A percentile compares a stretch with the other conserved stretches of the same genome.
Conservation (phyloP, 1,140 invertebrate genomes). For the Lanistes nyassanus region DNA sequence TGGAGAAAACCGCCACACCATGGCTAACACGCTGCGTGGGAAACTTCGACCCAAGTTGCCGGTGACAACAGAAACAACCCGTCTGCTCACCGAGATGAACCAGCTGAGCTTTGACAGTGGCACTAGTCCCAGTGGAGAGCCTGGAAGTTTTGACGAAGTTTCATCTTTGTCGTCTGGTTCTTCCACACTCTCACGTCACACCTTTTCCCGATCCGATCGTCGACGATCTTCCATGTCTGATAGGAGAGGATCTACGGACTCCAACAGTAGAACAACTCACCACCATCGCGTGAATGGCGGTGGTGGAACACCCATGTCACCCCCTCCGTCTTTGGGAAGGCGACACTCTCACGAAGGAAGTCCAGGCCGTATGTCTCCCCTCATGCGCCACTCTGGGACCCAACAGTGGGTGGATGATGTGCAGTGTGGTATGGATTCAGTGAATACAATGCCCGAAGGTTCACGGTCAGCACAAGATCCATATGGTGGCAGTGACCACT, state of each 20-base stretch:
- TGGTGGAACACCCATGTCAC: constrained; percentile 22
- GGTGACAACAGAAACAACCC: constrained; percentile 60
- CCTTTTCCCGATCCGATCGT: constrained; percentile 39
- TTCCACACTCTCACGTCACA: constrained; percentile 13
- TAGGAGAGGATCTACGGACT: constrained; percentile 21
- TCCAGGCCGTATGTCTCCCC: constrained; percentile 30
- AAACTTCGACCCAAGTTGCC: constrained; percentile 58
- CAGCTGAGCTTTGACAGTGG: constrained; percentile 49
- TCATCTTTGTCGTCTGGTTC: constrained; percentile 48
- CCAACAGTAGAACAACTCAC: neutral
- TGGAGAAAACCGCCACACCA: constrained; percentile 47
- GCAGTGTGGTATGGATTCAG: constrained; percentile 5
- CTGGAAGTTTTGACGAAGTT: constrained; percentile 41
- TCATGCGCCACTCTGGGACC: constrained; percentile 16
- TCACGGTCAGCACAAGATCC: neutral
- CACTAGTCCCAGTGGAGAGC: constrained; percentile 30
- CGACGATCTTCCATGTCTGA: constrained; percentile 38
- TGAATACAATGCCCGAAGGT: neutral
- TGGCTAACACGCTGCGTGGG: constrained; percentile 39
- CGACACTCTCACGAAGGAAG: constrained; percentile 17
- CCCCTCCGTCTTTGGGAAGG: constrained; percentile 21
- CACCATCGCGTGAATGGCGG: constrained; percentile 15
- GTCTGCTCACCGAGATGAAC: constrained; percentile 60
- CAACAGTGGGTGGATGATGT: constrained; percentile 23
- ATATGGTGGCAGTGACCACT: neutral